Conservation (phyloP, 1,140 invertebrate genomes). For the Drosophila lacertosa region DNA sequence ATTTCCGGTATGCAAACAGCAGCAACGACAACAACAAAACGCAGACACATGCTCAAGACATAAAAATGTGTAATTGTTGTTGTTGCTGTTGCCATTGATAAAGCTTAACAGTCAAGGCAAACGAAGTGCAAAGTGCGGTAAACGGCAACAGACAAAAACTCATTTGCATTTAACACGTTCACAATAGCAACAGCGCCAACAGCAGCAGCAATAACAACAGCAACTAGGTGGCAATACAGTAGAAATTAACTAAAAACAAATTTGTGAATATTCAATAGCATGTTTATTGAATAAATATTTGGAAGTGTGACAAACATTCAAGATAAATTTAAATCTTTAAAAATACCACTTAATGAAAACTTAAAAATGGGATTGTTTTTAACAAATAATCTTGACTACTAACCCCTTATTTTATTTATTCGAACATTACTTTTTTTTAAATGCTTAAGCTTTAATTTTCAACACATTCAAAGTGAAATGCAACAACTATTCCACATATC, state of each 20-base stretch:
- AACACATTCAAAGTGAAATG: too few species aligned
- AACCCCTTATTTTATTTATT: too few species aligned
- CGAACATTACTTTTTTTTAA: too few species aligned
- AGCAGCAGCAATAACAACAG: slow-evolving; percentile 16
- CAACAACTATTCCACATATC: too few species aligned
- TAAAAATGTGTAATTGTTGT: slow-evolving; percentile 80
- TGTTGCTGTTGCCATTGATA: slow-evolving; percentile 63
- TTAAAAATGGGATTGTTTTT: too few species aligned
- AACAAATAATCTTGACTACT: too few species aligned
- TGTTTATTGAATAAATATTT: not conserved
- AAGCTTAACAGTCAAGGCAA: slow-evolving; percentile 62
- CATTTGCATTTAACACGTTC: slow-evolving; percentile 75
- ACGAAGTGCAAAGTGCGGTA: slow-evolving; percentile 8
- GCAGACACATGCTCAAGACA: slow-evolving; percentile 59
- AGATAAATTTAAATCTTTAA: too few species aligned
- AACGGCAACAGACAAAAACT: slow-evolving; percentile 34
- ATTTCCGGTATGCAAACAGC: slow-evolving; percentile 78
- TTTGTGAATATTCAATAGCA: not conserved
- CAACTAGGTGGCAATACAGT: slow-evolving; percentile 41
- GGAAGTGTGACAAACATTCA: not conserved
- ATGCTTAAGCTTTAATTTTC: too few species aligned
- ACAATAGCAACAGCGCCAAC: slow-evolving; percentile 22
- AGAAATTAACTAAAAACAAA: slow-evolving; percentile 12
- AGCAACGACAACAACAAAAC: slow-evolving; percentile 9
- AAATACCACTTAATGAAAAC: too few species aligned